Conservation (phyloP, 2,888 invertebrate genomes). For the Sceliomorpha sp. region DNA sequence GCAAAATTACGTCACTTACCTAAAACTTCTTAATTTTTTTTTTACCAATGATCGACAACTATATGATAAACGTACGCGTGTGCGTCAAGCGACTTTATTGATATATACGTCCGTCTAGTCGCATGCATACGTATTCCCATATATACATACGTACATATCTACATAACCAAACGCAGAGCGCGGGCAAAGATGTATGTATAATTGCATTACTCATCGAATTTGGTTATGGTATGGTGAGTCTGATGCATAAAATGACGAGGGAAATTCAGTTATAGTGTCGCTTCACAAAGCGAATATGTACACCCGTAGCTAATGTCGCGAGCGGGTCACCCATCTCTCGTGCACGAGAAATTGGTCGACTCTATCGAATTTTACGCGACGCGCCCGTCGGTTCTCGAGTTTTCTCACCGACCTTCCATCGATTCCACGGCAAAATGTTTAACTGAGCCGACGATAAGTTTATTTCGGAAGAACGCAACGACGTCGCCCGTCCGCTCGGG, state of each 20-base stretch:
- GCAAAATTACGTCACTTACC: too few relatives aligned
- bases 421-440: conserved; percentile 29
- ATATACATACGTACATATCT: conserved; percentile 38
- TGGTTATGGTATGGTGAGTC: conserved; percentile 79
- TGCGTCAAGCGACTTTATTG: conserved; percentile 17
- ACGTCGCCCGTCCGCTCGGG: neutral
- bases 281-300: conserved; percentile 77
- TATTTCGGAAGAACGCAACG: conserved; percentile 9
- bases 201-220: conserved; percentile 80
- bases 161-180: conserved; percentile 61
- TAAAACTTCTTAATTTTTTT: conserved; percentile 10
- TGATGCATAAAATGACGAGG: conserved; percentile 80
- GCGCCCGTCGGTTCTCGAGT: conserved; percentile 50
- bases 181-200: conserved; percentile 79
- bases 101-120: conserved; percentile 31
- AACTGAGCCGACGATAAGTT: conserved; percentile 9
- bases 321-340: conserved; percentile 56
- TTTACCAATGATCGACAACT: conserved; percentile 14
- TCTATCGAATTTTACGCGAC: conserved; percentile 58
- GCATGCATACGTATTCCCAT: conserved; percentile 11
- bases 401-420: conserved; percentile 51
- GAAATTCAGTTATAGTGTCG: conserved; percentile 79
- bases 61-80: conserved; percentile 17
- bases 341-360: conserved; percentile 56
- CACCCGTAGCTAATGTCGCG: conserved; percentile 74